Base-by-base conservation (phyloP, 2,888 invertebrate species). In the Netelia melanura region DNA sequence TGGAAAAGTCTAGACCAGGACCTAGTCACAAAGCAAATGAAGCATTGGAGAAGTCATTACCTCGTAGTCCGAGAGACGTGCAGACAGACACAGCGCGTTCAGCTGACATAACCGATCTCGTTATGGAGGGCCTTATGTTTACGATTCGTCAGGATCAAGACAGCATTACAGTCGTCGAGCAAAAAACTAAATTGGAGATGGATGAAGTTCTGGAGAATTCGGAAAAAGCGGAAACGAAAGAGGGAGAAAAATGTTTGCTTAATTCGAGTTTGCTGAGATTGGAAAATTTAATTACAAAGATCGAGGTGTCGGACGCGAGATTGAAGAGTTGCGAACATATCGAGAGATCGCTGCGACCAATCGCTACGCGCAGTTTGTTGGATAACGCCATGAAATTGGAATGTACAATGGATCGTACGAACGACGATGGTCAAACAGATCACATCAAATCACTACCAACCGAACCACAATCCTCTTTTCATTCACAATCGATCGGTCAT, bases 61-160 rank as follows among this genome's bases (percentile, higher is more conserved):
- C 65, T 0, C 81, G 80, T 6, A 87, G 76, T 72, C 74, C 85
- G 0, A 65, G 48, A 80, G 74, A 56, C 1, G 79, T 72, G 11
- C 79, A 76, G 11, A 44, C 62, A 1, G 85, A 85, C 11, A 80
- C 82, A 17, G 68, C 90, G 61, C 91, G 91, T n/a, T 93, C 92
- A 23, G 90, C 93, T 23, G 89, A 93, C 68, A 93, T 93, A 77
- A 93, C 93, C 1, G 91, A 93, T 84, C 89, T 92, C 70, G 93
- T 93, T n/a, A 93, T 93, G 93, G 92, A 93, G 74, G 93, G 93
- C 14, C 80, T 92, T n/a, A 93, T 93, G 93, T 92, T 93, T 43
- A 93, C 93, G 0, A 92, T 93, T 30, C 89, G 92, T 14, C 92
- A 93, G 58, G 93, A 91, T 30, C 87, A 91, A 54, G 92, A 92